These are phyloP conservation scores for Pachyramphus minor DNA, from an alignment of 2,113 vertebrate species.

Conservation along the genomic window DNA sequence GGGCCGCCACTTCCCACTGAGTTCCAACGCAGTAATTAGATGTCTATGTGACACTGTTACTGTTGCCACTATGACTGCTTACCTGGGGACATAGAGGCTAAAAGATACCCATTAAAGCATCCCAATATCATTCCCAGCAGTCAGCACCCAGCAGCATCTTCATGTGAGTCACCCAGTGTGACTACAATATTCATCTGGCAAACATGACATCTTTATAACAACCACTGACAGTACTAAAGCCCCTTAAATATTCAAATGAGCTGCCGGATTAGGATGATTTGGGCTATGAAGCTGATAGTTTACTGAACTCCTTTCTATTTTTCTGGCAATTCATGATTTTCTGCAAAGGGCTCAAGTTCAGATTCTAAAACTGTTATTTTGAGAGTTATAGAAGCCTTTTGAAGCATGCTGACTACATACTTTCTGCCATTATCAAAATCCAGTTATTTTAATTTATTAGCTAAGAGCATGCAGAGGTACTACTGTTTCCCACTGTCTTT, in stretches of 20 bases:
- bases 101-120: rapidly evolving
- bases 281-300: neutral
- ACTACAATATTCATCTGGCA: neutral
- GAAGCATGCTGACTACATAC: neutral
- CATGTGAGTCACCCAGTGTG: neutral
- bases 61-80: neutral
- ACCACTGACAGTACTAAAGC: neutral
- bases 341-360: neutral
- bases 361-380: neutral
- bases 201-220: neutral
- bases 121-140: neutral
- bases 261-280: neutral
- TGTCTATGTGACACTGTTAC: neutral
- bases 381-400: neutral
- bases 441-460: neutral
- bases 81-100: neutral
- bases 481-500: neutral
- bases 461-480: neutral
- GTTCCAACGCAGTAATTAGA: neutral
- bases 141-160: neutral
- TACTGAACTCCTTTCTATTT: neutral
- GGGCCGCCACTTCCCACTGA: neutral
- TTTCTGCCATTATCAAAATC: neutral
- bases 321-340: neutral
- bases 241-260: neutral